Conservation (phyloP, 1,140 invertebrate genomes). For the Parasteatoda tepidariorum region DNA sequence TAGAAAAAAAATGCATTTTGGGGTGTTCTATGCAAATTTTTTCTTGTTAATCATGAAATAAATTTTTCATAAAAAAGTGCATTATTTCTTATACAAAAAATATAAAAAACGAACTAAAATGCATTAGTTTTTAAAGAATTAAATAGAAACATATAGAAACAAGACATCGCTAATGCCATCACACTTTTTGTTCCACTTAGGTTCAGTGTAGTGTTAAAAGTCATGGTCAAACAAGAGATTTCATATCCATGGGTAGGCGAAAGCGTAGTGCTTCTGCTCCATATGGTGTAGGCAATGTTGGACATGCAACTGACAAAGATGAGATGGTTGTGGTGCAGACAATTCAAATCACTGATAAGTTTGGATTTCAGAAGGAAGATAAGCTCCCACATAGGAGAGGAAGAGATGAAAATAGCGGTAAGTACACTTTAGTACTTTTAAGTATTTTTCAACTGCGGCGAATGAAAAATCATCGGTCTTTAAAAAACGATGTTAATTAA, state of each 20-base stretch:
- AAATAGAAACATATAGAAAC: too few relatives aligned
- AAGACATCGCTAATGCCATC: too few relatives aligned
- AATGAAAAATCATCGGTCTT: background rate
- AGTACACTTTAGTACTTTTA: background rate
- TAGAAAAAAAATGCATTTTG: too few relatives aligned
- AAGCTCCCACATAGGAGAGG: constrained; percentile 6
- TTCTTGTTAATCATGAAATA: too few relatives aligned
- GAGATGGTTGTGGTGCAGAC: constrained; percentile 88
- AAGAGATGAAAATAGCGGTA: constrained; percentile 23
- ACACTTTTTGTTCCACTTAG: too few relatives aligned
- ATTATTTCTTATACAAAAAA: too few relatives aligned
- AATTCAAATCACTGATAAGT: constrained; percentile 93
- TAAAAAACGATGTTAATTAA: background rate
- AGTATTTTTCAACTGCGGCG: background rate
- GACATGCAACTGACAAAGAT: constrained; percentile 76
- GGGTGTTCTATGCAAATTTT: too few relatives aligned
- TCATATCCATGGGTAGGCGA: constrained; percentile 65
- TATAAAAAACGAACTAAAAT: too few relatives aligned
- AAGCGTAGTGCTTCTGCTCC: constrained; percentile 71
- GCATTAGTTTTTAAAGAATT: too few relatives aligned
- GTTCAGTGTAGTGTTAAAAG: constrained; percentile 43
- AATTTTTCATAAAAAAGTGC: too few relatives aligned
- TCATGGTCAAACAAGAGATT: constrained; percentile 41
- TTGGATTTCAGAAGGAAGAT: constrained; percentile 70
- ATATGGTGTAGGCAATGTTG: constrained; percentile 80